phyloP scores from a whole-genome alignment of 2,888 invertebrate genomes.

The Caenorhabditis auriculariae region DNA sequence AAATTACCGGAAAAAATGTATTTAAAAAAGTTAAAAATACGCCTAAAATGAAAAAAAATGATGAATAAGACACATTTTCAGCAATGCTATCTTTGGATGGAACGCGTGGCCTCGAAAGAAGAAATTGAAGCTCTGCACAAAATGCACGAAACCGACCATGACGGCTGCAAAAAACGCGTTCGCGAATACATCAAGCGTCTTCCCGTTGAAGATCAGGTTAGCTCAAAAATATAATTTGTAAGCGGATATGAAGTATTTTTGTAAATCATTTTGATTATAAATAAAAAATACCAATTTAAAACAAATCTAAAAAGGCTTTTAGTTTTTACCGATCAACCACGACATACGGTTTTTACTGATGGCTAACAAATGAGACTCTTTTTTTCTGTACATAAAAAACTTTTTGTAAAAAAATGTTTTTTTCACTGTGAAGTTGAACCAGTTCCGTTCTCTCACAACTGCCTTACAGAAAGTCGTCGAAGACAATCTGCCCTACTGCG shows the following conservation, averaged over 20 bases:
- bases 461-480: slow-evolving; percentile 31
- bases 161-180: slow-evolving; percentile 43
- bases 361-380: too few relatives aligned
- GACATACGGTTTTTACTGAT: too few relatives aligned
- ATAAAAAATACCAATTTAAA: too few relatives aligned
- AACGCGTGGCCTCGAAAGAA: slow-evolving; percentile 42
- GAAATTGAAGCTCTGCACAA: slow-evolving; percentile 48
- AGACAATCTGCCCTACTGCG: slow-evolving; percentile 49
- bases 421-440: too few relatives aligned
- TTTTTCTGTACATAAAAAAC: too few relatives aligned
- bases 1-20: neutral
- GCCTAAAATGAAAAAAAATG: too few relatives aligned
- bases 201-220: slow-evolving; percentile 14
- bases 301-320: too few relatives aligned
- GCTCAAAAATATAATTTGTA: neutral
- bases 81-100: slow-evolving; percentile 50
- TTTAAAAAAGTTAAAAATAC: neutral
- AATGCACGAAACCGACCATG: slow-evolving; percentile 44
- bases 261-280: too few relatives aligned
- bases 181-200: slow-evolving; percentile 38
- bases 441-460: too few relatives aligned
- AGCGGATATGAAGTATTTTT: too few relatives aligned
- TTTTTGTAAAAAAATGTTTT: too few relatives aligned
- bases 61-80: slow-evolving; percentile 12
- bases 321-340: too few relatives aligned